Base-by-base conservation (phyloP, 2,888 invertebrate species). In the Ophioninae sp. region DNA sequence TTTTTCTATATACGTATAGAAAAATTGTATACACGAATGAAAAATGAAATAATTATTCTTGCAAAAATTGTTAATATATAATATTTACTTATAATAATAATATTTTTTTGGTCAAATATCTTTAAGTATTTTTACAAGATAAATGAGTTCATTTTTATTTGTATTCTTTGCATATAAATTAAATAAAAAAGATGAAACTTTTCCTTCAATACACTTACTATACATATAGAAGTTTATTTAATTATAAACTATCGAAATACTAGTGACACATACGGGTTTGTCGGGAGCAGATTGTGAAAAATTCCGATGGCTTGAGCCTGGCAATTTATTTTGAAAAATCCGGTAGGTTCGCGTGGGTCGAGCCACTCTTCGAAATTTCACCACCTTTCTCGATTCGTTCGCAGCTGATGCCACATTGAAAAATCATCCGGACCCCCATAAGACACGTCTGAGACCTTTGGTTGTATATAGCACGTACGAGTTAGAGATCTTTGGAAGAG, bases 371-470 rank as follows among this genome's bases (percentile, higher is more conserved):
- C 59, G 22, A 59, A 20, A 22, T 59, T 59, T 22, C 2, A 6
- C 59, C 37, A 17, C 41, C 69, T 71, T 78, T 51, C 81, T 83
- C 82, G 79, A 79, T 69, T 81, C 84, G 67, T 76, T 85, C 74
- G 80, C 87, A 87, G 87, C 86, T 87, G 87, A 74, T 86, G 77
- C 86, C 85, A 79, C 86, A 86, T 88, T 88, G 88, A 87, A 87
- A 88, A 88, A 88, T 88, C 86, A 87, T 86, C 84, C 86, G 85
- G 86, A 85, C 86, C 81, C 83, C 85, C 82, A 69, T 37, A 79
- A 76, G 79, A 81, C 80, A 74, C 76, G 82, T 79, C 77, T 77
- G 75, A 65, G 65, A 65, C 17, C 9, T 10, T 41, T 51, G n/a
- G 13, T 6, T 64, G 44, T 13, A 51, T 65, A 51, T 78, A 85